phyloP scores from a whole-genome alignment of 2,888 invertebrate species.

The Eupithecia subfuscata region DNA sequence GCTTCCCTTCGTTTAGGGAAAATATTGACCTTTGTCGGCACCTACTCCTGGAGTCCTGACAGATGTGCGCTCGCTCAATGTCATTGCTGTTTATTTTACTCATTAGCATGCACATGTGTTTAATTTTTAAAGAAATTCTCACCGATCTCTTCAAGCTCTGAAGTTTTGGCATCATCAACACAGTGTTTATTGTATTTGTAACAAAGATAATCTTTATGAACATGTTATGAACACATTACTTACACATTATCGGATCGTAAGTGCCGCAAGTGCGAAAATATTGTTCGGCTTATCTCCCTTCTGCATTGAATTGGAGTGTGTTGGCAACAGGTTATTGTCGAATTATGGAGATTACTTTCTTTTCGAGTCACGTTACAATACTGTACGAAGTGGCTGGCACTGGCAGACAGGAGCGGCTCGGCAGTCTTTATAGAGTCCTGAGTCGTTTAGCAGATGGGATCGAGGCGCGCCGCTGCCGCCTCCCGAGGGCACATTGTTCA shows the following conservation, averaged over 20 bases:
- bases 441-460: conserved; percentile 72
- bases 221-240: conserved; percentile 26
- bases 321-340: conserved; percentile 43
- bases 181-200: conserved; percentile 22
- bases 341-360: conserved; percentile 41
- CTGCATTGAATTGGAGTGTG: conserved; percentile 31
- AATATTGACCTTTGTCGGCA: conserved; percentile 49
- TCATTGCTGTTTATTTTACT: conserved; percentile 39
- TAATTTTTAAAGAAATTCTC: conserved; percentile 29
- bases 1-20: conserved; percentile 46
- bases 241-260: conserved; percentile 21
- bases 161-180: conserved; percentile 24
- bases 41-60: conserved; percentile 38
- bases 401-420: conserved; percentile 56
- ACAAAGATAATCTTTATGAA: conserved; percentile 23
- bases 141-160: conserved; percentile 13
- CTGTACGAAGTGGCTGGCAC: conserved; percentile 14
- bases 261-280: conserved; percentile 25
- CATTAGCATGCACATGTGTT: conserved; percentile 37
- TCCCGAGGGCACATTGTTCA: conserved; percentile 73
- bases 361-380: conserved; percentile 34
- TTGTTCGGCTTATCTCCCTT: conserved; percentile 25
- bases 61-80: conserved; percentile 38
- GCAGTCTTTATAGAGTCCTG: conserved; percentile 68
- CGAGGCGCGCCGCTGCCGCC: conserved; percentile 61